Evolutionary conservation across 2,888 invertebrate species (phyloP).

Genomic region (Eupeodes latifasciatus): DNA sequence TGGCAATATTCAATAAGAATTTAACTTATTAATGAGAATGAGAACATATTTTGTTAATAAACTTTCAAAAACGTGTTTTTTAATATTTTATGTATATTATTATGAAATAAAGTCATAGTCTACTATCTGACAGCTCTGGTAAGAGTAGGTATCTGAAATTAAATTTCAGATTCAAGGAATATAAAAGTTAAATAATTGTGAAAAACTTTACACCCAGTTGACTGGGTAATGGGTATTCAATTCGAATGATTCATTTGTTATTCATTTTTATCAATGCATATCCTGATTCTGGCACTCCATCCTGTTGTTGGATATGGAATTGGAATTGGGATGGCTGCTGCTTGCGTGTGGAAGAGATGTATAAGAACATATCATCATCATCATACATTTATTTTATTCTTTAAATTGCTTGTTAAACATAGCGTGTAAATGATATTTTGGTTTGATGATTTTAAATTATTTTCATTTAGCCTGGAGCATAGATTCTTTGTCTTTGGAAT

Average conservation of each 20-base stretch:
- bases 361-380: constrained; percentile 9
- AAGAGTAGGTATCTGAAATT: neutral
- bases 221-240: constrained; percentile 58
- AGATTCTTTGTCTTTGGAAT: constrained; percentile 15
- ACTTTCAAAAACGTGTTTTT: too few relatives aligned
- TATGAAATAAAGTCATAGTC: too few relatives aligned
- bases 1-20: too few relatives aligned
- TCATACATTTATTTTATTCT: constrained; percentile 33
- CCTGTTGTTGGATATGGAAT: constrained; percentile 8
- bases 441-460: constrained; percentile 53
- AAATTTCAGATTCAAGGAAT: constrained; percentile 27
- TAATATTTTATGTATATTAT: too few relatives aligned
- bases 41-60: too few relatives aligned
- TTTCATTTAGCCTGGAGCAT: constrained; percentile 13
- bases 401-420: constrained; percentile 57
- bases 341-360: constrained; percentile 3
- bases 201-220: constrained; percentile 49
- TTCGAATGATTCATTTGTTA: constrained; percentile 52
- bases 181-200: constrained; percentile 54
- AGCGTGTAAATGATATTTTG: constrained; percentile 52
- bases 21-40: too few relatives aligned
- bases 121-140: neutral
- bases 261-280: constrained; percentile 53
- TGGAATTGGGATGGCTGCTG: neutral
- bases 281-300: constrained; percentile 52